Conservation (phyloP, 2,888 invertebrate species). For the Neria commutata region DNA sequence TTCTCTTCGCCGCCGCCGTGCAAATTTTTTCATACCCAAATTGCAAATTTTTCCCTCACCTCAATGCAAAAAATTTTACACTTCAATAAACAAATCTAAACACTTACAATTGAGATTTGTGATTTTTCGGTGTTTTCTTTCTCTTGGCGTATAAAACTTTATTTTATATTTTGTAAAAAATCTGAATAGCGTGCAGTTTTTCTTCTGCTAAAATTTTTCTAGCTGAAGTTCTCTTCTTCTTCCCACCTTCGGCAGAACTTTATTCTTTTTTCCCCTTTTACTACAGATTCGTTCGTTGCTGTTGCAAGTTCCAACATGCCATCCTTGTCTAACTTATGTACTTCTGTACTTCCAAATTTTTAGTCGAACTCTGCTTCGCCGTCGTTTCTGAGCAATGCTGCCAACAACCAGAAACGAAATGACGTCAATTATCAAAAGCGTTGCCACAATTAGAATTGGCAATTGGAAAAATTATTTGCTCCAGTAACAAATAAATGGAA, state of each 20-base stretch:
- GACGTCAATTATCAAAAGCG: too few species aligned
- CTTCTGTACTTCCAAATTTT: neutral
- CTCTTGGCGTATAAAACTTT: constrained; percentile 22
- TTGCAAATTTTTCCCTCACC: constrained; percentile 18
- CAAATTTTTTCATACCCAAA: constrained; percentile 40
- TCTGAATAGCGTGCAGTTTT: constrained; percentile 51
- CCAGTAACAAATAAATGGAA: too few species aligned
- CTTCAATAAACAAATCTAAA: constrained; percentile 27
- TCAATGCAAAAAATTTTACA: neutral
- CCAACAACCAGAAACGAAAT: too few species aligned
- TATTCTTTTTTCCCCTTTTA: neutral
- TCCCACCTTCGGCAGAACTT: neutral
- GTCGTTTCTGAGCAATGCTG: too few species aligned
- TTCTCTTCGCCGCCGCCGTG: constrained; percentile 38
- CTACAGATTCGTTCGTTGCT: neutral
- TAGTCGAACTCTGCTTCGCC: neutral
- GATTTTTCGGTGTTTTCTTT: constrained; percentile 24
- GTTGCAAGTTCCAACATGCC: neutral
- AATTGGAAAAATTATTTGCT: too few species aligned
- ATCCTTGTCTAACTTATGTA: neutral
- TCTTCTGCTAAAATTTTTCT: constrained; percentile 46
- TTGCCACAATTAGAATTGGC: too few species aligned
- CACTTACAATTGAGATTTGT: constrained; percentile 4
- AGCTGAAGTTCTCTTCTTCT: constrained; percentile 14
- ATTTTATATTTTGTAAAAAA: constrained; percentile 45